A percentile compares a stretch with the other conserved stretches of the same genome.
These are phyloP conservation scores for Schizotus pectinicornis DNA, from an alignment of 2,888 invertebrate species.

Conservation along the genomic window DNA sequence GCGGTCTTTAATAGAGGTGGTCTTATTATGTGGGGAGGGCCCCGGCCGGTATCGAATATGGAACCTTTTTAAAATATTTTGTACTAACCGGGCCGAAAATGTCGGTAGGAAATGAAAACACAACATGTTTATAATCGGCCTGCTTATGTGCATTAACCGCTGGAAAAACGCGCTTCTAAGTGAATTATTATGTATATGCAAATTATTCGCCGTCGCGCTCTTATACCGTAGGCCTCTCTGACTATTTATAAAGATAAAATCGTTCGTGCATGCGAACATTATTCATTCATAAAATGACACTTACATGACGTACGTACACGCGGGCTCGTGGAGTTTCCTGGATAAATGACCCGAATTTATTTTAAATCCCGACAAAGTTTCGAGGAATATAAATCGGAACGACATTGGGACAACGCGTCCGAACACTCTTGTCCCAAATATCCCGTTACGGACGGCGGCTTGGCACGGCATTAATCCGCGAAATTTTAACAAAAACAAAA, in stretches of 20 bases:
- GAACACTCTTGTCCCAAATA: neutral
- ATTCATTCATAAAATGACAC: conserved; percentile 50
- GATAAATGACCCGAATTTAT: conserved; percentile 19
- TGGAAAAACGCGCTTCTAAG: conserved; percentile 35
- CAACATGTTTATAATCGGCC: conserved; percentile 3
- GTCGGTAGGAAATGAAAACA: conserved; percentile 10
- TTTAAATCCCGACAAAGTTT: conserved; percentile 7
- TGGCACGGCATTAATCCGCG: neutral
- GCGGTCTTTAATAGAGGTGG: conserved; percentile 7
- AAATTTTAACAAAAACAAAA: conserved; percentile 1
- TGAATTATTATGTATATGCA: conserved; percentile 49
- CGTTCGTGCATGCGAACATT: conserved; percentile 46
- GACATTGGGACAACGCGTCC: neutral
- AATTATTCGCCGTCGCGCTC: conserved; percentile 39
- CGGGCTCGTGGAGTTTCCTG: conserved; percentile 29
- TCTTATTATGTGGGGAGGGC: conserved; percentile 16
- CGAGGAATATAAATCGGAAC: neutral
- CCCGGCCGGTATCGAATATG: conserved; percentile 21
- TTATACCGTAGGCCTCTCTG: conserved; percentile 34
- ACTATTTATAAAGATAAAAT: conserved; percentile 47
- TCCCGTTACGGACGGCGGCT: neutral
- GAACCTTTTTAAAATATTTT: conserved; percentile 38
- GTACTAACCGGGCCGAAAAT: conserved; percentile 43
- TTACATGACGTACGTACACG: conserved; percentile 48
- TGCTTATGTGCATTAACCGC: conserved; percentile 3